These are phyloP conservation scores for Hoplodrina ambigua DNA, from an alignment of 2,888 invertebrate genomes.

Conservation along the genomic window DNA sequence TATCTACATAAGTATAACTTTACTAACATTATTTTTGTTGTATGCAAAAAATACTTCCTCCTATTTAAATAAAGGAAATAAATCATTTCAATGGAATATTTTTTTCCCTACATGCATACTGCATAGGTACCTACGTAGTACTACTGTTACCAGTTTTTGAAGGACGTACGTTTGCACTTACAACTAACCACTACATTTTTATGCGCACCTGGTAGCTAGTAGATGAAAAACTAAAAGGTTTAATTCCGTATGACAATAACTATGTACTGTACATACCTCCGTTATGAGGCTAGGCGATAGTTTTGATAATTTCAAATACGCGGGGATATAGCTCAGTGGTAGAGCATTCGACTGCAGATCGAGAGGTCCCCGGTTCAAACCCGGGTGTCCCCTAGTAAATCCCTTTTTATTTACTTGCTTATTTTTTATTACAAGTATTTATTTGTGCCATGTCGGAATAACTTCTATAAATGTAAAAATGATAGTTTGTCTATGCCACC, in stretches of 20 bases:
- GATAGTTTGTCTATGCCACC: not conserved
- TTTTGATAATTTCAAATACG: not conserved
- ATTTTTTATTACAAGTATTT: too few relatives aligned
- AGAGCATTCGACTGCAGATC: constrained; percentile 87
- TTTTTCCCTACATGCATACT: too few relatives aligned
- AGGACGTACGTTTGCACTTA: not conserved
- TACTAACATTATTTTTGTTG: too few relatives aligned
- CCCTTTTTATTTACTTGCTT: too few relatives aligned
- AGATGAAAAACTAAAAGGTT: constrained; percentile 13
- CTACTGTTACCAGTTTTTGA: too few relatives aligned
- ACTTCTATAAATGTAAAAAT: not conserved
- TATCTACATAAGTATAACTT: not conserved
- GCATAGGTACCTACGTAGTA: too few relatives aligned
- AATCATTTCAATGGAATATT: too few relatives aligned
- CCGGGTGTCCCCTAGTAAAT: constrained; percentile 81
- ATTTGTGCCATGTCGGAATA: not conserved
- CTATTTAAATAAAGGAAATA: too few relatives aligned
- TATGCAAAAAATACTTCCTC: too few relatives aligned
- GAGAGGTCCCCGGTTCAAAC: constrained; percentile 87
- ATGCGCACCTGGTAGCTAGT: constrained; percentile 21
- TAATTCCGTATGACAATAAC: not conserved
- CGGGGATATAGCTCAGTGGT: constrained; percentile 86
- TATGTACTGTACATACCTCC: not conserved
- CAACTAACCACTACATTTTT: not conserved
- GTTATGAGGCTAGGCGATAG: not conserved